These are phyloP conservation scores for Neolamprologus falcicula DNA, from an alignment of 2,113 vertebrate genomes.

Conservation along the genomic window DNA sequence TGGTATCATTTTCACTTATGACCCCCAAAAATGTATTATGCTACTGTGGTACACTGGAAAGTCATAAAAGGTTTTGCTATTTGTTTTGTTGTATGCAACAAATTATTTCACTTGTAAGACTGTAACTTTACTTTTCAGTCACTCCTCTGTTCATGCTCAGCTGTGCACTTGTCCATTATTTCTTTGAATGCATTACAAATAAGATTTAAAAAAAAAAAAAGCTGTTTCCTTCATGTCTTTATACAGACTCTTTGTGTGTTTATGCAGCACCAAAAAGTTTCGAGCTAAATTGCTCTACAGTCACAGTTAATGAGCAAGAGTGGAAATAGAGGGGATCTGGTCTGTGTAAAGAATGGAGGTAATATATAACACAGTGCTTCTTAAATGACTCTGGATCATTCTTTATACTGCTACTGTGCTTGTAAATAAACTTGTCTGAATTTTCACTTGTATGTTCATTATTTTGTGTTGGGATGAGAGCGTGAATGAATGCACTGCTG, in stretches of 20 bases:
- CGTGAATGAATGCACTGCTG: background rate
- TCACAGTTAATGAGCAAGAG: background rate
- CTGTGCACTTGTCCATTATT: background rate
- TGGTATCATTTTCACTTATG: background rate
- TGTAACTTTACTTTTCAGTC: background rate
- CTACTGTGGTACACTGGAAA: background rate
- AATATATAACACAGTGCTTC: conserved; percentile 26
- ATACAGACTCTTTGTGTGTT: background rate
- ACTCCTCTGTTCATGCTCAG: background rate
- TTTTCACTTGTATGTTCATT: conserved; percentile 35
- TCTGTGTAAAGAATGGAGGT: background rate
- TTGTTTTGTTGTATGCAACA: background rate
- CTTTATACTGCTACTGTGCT: conserved; percentile 57
- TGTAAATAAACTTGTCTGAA: conserved; percentile 72
- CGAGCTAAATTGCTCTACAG: background rate
- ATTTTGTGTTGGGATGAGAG: background rate
- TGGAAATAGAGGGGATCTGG: background rate
- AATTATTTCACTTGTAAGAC: background rate
- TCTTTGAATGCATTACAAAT: background rate
- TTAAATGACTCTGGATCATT: conserved; percentile 47
- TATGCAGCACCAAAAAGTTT: background rate
- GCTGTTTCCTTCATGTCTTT: background rate
- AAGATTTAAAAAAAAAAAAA: rapidly evolving
- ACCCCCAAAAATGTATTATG: background rate
- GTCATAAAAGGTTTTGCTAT: background rate